Percentiles rank a stretch among this genome's conserved stretches.
These are phyloP conservation scores for Dynastes grantii DNA, from an alignment of 2,888 invertebrate genomes.

Conservation along the genomic window DNA sequence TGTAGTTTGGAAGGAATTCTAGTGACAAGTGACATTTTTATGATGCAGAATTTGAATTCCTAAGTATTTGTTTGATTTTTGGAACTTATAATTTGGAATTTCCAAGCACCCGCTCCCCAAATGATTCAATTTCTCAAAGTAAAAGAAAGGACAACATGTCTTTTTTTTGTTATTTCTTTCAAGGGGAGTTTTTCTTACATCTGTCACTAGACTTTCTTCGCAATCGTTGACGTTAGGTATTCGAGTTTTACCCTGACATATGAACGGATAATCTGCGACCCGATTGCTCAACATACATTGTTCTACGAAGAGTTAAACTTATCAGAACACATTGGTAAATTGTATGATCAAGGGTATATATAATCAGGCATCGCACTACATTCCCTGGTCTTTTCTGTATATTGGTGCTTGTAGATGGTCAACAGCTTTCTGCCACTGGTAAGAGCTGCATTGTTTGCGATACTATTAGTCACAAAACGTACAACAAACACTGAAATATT, in stretches of 20 bases:
- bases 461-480: constrained; percentile 45
- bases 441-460: not conserved
- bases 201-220: constrained; percentile 91
- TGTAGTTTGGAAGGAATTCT: not conserved
- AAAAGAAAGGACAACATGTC: not conserved
- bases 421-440: too few species aligned
- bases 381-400: not conserved
- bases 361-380: constrained; percentile 24
- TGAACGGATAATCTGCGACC: constrained; percentile 94
- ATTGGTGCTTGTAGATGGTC: not conserved
- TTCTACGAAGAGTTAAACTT: constrained; percentile 72
- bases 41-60: not conserved
- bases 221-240: constrained; percentile 97
- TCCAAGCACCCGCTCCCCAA: constrained; percentile 49
- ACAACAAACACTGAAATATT: not conserved
- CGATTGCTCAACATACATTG: constrained; percentile 87
- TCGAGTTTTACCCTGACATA: constrained; percentile 96
- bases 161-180: not conserved
- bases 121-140: not conserved
- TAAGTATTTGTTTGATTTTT: not conserved
- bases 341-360: not conserved
- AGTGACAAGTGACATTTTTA: constrained; percentile 6
- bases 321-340: not conserved
- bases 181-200: constrained; percentile 81
- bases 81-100: constrained; percentile 9